Conservation (phyloP, 2,888 invertebrate species). For the Polia nebulosa region DNA sequence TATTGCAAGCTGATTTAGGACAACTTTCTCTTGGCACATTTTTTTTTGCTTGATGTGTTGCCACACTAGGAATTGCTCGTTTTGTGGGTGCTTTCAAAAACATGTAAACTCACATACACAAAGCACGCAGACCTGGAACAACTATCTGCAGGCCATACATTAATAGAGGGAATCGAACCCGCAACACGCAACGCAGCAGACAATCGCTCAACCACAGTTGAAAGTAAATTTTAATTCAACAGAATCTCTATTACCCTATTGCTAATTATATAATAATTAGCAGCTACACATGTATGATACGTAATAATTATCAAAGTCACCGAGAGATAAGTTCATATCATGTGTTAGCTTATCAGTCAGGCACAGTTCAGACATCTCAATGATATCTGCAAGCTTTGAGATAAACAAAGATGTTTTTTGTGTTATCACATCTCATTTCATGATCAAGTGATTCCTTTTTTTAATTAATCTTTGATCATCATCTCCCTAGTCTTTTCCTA, state of each 20-base stretch:
- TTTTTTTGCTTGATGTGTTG: too few relatives aligned
- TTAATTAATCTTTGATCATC: conserved; percentile 7
- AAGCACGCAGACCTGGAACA: too few relatives aligned
- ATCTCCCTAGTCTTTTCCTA: too few relatives aligned
- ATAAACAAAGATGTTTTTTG: conserved; percentile 32
- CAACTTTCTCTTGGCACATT: too few relatives aligned
- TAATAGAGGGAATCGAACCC: too few relatives aligned
- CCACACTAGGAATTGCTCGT: too few relatives aligned
- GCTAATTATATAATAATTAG: conserved; percentile 11
- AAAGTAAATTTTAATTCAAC: background rate
- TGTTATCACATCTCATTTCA: conserved; percentile 4
- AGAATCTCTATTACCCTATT: background rate
- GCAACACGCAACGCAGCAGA: too few relatives aligned
- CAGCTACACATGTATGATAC: background rate
- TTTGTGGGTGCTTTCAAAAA: too few relatives aligned
- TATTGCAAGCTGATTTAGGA: too few relatives aligned
- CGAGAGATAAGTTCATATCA: conserved; percentile 49
- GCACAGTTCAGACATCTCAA: conserved; percentile 54
- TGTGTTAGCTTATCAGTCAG: conserved; percentile 49
- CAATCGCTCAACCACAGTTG: too few relatives aligned
- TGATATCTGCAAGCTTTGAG: conserved; percentile 56
- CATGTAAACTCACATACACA: too few relatives aligned
- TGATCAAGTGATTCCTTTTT: conserved; percentile 10
- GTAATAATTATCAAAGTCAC: conserved; percentile 53
- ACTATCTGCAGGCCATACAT: too few relatives aligned